These are phyloP conservation scores for Cladopsammia gracilis DNA, from an alignment of 64 coral and sea anemone species.

Conservation along the genomic window DNA sequence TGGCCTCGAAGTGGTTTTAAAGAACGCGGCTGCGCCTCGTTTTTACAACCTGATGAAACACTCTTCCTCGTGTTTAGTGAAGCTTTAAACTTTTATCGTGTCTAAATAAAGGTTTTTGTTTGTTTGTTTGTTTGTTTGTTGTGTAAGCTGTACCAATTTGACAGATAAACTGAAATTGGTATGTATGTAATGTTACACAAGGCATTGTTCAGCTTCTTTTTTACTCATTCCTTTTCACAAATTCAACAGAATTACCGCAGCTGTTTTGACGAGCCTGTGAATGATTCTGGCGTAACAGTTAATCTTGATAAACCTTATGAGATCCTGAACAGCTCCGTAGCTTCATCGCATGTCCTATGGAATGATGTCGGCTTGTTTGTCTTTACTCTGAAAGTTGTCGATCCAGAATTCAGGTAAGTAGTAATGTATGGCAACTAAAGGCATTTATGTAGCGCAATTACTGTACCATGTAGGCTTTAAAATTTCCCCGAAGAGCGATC, in stretches of 20 bases:
- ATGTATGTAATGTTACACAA: background rate
- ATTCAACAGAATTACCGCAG: conserved; percentile 68
- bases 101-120: too few relatives aligned
- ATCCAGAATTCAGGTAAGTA: conserved; percentile 17
- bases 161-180: background rate
- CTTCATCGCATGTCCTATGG: conserved; percentile 63
- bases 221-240: background rate
- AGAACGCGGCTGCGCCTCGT: too few relatives aligned
- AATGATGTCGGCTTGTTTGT: conserved; percentile 64
- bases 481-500: too few relatives aligned
- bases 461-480: too few relatives aligned
- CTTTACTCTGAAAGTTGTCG: conserved; percentile 68
- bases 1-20: too few relatives aligned
- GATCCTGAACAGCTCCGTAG: conserved; percentile 78
- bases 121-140: too few relatives aligned
- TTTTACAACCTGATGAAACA: too few relatives aligned
- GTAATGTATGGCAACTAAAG: background rate
- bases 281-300: background rate
- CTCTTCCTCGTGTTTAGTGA: too few relatives aligned
- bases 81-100: too few relatives aligned
- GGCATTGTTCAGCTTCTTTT: background rate
- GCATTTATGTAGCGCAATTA: too few relatives aligned
- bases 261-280: conserved; percentile 57
- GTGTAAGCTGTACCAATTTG: too few relatives aligned
- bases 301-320: conserved; percentile 75